Evolutionary conservation across 2,797 vertebrate genomes (phyloP).

Genomic region (Coregonus ussuriensis): DNA sequence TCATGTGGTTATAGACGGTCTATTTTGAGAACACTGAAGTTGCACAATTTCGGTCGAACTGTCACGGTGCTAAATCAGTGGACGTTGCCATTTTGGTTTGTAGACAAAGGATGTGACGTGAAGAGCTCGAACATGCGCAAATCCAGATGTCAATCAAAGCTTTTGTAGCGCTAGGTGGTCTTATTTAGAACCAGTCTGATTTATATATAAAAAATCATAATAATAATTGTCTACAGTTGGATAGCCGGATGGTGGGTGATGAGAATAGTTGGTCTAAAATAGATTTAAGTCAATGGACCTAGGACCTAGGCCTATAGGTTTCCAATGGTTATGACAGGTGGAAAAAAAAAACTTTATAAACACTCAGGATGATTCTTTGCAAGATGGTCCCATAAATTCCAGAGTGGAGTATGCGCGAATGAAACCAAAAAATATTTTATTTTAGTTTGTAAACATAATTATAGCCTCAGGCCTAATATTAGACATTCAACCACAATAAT

Average conservation of each 20-base stretch:
- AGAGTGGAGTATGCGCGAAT: no score
- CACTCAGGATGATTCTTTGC: no score
- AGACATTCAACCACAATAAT: background rate
- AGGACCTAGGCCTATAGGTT: no score
- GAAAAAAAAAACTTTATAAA: no score
- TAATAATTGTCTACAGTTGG: no score
- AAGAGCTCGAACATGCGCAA: background rate
- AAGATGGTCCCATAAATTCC: no score
- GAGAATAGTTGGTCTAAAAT: no score
- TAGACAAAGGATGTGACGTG: slow-evolving; percentile 55
- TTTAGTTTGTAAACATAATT: background rate
- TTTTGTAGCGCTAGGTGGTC: background rate
- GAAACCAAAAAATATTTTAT: background rate
- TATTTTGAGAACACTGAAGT: background rate
- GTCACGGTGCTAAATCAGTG: slow-evolving; percentile 57
- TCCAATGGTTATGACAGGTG: no score
- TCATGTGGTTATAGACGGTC: background rate
- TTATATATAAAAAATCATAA: background rate
- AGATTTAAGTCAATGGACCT: no score
- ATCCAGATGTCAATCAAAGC: background rate
- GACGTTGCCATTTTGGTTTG: slow-evolving; percentile 67
- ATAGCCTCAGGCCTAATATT: background rate
- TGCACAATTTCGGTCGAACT: slow-evolving; percentile 32
- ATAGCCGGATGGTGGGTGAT: no score
- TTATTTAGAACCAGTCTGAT: background rate